Evolutionary conservation across 2,113 vertebrate genomes (phyloP).

Genomic region (Ciconia stormi): DNA sequence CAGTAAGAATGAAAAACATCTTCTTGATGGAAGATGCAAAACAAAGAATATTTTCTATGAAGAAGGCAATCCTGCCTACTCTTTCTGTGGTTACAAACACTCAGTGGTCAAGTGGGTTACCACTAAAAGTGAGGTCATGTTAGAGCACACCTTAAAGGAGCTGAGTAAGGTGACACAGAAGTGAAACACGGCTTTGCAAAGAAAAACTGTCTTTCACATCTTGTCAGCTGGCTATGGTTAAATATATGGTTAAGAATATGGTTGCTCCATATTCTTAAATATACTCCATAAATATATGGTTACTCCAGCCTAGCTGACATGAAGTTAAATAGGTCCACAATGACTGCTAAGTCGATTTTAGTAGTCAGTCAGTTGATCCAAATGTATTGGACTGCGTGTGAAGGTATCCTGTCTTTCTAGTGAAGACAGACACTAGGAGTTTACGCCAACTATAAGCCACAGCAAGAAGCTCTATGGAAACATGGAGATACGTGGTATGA

Average conservation of each 20-base stretch:
- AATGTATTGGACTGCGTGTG: background rate
- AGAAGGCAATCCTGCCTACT: background rate
- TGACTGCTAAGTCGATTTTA: background rate
- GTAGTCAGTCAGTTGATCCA: background rate
- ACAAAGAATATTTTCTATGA: background rate
- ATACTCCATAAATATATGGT: too few relatives aligned
- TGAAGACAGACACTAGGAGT: background rate
- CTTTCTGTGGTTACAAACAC: background rate
- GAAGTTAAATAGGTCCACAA: background rate
- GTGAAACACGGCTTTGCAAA: background rate
- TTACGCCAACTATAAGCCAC: background rate
- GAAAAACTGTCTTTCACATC: background rate
- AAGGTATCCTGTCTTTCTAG: background rate
- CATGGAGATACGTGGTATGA: background rate
- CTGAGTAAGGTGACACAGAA: background rate
- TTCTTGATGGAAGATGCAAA: background rate
- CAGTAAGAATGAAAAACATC: background rate
- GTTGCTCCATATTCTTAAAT: too few relatives aligned
- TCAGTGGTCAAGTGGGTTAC: background rate
- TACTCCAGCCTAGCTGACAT: background rate
- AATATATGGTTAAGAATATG: background rate
- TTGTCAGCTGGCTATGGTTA: background rate
- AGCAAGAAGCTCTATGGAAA: background rate
- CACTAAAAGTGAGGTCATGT: background rate
- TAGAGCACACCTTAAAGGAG: background rate